Conservation (phyloP, 1,140 invertebrate genomes). For the Ceratina japonica region DNA sequence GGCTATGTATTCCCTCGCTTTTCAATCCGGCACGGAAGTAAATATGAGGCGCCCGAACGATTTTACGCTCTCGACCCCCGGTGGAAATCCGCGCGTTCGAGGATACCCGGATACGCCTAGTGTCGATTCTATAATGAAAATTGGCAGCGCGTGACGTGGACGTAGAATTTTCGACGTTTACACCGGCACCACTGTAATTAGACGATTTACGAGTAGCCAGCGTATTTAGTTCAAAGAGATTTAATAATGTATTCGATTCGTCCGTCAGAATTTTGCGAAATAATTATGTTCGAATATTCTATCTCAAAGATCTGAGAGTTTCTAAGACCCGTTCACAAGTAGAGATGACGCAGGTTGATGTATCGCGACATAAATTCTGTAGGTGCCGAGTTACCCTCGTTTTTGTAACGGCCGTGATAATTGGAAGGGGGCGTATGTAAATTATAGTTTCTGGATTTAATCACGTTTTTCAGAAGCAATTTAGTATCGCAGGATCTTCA, state of each 20-base stretch:
- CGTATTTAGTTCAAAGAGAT: slow-evolving; percentile 19
- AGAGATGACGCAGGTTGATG: too few species aligned
- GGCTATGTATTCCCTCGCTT: slow-evolving; percentile 21
- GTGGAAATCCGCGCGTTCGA: slow-evolving; percentile 32
- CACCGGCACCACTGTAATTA: slow-evolving; percentile 23
- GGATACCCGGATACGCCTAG: slow-evolving; percentile 4
- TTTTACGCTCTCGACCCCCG: neutral
- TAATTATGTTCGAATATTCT: neutral
- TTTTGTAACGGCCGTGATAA: neutral
- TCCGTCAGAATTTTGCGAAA: neutral
- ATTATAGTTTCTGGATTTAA: neutral
- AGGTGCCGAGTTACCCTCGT: neutral
- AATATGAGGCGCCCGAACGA: slow-evolving; percentile 24
- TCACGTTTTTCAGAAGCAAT: slow-evolving; percentile 1
- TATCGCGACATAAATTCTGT: too few species aligned
- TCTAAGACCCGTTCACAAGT: too few species aligned
- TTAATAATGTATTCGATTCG: slow-evolving; percentile 41
- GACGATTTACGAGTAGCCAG: slow-evolving; percentile 42
- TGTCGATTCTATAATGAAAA: slow-evolving; percentile 48
- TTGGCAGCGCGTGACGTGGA: slow-evolving; percentile 34
- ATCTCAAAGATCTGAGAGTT: too few species aligned
- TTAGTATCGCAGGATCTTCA: neutral
- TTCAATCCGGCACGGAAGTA: slow-evolving; percentile 24
- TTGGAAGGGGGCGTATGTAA: neutral
- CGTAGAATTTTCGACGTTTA: slow-evolving; percentile 27